These are phyloP conservation scores for Hoplias malabaricus DNA, from an alignment of 2,113 vertebrate species.

Conservation along the genomic window DNA sequence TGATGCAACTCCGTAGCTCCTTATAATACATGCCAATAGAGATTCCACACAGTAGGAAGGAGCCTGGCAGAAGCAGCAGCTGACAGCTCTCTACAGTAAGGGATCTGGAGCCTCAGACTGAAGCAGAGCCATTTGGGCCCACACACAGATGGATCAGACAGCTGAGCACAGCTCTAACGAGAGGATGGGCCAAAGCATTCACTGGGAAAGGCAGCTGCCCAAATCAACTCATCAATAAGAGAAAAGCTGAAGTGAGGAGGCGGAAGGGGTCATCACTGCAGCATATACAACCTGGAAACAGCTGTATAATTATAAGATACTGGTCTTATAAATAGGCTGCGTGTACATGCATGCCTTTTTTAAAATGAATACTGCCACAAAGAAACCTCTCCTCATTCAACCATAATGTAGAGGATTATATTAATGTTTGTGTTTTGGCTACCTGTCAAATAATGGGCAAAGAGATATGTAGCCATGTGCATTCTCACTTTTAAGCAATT, in stretches of 20 bases:
- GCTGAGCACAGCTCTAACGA: slow-evolving; percentile 42
- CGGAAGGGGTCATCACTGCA: slow-evolving; percentile 1
- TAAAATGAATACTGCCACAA: not conserved
- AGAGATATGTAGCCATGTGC: slow-evolving; percentile 4
- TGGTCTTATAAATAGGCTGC: slow-evolving; percentile 4
- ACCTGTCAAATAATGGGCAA: slow-evolving; percentile 18
- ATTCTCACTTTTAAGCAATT: not conserved
- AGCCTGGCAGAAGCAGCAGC: slow-evolving; percentile 28
- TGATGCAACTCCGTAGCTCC: not conserved
- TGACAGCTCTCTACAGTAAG: slow-evolving; percentile 37
- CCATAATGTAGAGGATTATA: not conserved
- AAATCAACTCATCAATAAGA: slow-evolving; percentile 39
- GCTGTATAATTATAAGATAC: slow-evolving; percentile 1
- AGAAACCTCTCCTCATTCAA: not conserved
- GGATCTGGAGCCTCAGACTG: slow-evolving; percentile 29
- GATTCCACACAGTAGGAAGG: slow-evolving; percentile 22
- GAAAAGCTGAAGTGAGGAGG: slow-evolving; percentile 17
- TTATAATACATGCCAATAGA: not conserved
- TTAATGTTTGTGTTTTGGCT: not conserved
- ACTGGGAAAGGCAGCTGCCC: slow-evolving; percentile 29
- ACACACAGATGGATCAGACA: slow-evolving; percentile 52
- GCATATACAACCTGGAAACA: not conserved
- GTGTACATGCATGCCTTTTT: not conserved
- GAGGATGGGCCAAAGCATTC: slow-evolving; percentile 34
- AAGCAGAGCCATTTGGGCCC: slow-evolving; percentile 37